Percentiles rank a stretch among this genome's conserved stretches.
phyloP scores from a whole-genome alignment of 2,113 vertebrate genomes.

The Irena cyanogastra region DNA sequence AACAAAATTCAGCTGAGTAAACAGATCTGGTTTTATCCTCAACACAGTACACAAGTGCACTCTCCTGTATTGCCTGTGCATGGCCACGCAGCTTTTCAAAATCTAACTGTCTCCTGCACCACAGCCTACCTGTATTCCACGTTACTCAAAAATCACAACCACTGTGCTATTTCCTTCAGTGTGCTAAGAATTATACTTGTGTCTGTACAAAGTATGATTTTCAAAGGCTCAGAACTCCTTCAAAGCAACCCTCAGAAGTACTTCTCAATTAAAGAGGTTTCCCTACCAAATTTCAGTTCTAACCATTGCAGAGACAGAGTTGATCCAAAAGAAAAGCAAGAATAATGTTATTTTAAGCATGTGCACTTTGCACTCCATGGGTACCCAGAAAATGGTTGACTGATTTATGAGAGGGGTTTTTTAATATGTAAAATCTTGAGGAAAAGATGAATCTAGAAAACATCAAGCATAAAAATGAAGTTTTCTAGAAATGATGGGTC shows the following conservation, averaged over 20 bases:
- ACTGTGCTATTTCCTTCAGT: not conserved
- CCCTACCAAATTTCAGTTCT: slow-evolving; percentile 39
- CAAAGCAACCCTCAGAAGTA: slow-evolving; percentile 48
- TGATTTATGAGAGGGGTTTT: not conserved
- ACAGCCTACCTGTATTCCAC: not conserved
- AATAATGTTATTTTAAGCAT: slow-evolving; percentile 13
- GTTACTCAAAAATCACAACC: not conserved
- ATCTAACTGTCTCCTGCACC: not conserved
- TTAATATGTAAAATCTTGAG: not conserved
- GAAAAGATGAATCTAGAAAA: slow-evolving; percentile 10
- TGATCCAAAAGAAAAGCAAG: not conserved
- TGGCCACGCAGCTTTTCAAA: not conserved
- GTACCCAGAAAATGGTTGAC: not conserved
- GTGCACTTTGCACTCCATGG: not conserved
- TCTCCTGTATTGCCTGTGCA: not conserved
- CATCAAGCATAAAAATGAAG: not conserved
- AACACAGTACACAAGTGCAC: not conserved
- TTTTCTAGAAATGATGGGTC: slow-evolving; percentile 5
- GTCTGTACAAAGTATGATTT: slow-evolving; percentile 1
- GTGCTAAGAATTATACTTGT: not conserved
- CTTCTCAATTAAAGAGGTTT: slow-evolving; percentile 39
- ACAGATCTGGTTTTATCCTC: not conserved
- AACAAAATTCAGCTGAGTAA: not conserved
- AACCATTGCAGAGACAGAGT: not conserved
- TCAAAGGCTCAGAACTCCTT: slow-evolving; percentile 34